These are phyloP conservation scores for Drosophila kikkawai DNA, from an alignment of 1,140 invertebrate species.

Conservation along the genomic window DNA sequence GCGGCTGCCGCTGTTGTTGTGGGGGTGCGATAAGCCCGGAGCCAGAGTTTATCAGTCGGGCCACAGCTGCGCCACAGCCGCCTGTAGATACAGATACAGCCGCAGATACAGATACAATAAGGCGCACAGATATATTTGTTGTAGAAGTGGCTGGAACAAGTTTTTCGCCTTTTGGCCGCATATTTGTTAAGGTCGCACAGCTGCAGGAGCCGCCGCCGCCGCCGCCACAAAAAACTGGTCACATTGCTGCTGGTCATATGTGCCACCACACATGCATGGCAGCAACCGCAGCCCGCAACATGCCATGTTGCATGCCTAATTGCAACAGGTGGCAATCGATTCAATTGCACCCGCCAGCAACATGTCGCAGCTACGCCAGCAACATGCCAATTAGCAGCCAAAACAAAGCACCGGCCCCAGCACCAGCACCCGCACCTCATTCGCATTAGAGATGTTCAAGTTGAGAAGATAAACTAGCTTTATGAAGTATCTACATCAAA, in stretches of 20 bases:
- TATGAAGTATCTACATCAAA: neutral
- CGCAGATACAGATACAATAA: constrained; percentile 46
- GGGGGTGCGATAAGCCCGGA: constrained; percentile 73
- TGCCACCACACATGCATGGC: constrained; percentile 63
- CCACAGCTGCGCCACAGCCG: constrained; percentile 29
- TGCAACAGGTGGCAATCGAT: constrained; percentile 79
- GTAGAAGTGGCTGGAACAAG: constrained; percentile 62
- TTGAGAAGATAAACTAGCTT: neutral
- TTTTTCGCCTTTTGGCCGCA: constrained; percentile 61
- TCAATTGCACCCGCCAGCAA: constrained; percentile 45
- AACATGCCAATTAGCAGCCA: constrained; percentile 51
- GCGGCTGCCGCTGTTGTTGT: constrained; percentile 55
- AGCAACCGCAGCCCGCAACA: constrained; percentile 55
- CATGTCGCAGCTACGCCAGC: constrained; percentile 40
- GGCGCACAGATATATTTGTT: constrained; percentile 27
- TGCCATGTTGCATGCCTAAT: constrained; percentile 82
- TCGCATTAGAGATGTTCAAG: neutral
- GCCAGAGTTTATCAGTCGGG: constrained; percentile 70
- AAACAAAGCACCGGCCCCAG: constrained; percentile 18
- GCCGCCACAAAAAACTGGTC: constrained; percentile 36
- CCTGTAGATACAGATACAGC: constrained; percentile 55
- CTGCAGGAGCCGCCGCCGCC: constrained; percentile 42
- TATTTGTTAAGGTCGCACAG: constrained; percentile 83
- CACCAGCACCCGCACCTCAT: constrained; percentile 8
- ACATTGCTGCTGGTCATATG: constrained; percentile 75